Conservation (phyloP, 2,797 vertebrate species). For the Syngnathus acus region DNA sequence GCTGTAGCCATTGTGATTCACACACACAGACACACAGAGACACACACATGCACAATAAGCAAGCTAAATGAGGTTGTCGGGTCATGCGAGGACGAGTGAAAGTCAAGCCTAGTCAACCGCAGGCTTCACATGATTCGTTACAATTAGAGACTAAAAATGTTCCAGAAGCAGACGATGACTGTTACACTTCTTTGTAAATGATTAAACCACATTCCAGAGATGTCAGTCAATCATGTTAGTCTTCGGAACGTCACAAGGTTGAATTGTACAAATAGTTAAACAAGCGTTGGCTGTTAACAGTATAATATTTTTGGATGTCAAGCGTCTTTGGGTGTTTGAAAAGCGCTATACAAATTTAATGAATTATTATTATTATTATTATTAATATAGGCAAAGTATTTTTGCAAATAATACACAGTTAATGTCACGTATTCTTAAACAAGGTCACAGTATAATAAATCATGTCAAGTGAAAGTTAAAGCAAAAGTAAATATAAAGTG, state of each 20-base stretch:
- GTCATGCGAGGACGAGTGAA: conserved; percentile 56
- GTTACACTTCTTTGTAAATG: background rate
- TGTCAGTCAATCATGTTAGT: background rate
- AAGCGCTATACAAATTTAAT: no score
- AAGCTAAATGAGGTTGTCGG: conserved; percentile 42
- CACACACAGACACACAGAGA: background rate
- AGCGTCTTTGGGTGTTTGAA: no score
- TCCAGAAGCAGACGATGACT: background rate
- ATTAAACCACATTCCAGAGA: background rate
- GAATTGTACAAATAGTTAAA: background rate
- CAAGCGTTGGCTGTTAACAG: background rate
- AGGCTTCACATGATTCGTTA: conserved; percentile 54
- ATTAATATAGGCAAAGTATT: no score
- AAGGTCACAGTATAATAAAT: no score
- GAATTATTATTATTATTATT: no score
- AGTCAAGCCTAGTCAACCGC: conserved; percentile 36
- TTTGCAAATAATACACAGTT: no score
- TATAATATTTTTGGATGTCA: no score
- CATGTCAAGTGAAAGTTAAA: no score
- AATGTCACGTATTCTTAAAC: no score
- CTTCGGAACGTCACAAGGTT: background rate
- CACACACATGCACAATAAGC: conserved; percentile 14
- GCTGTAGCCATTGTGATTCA: background rate
- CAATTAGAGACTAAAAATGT: conserved; percentile 26
- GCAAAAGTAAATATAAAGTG: no score